Evolutionary conservation across 2,113 vertebrate species (phyloP).

Genomic region (Syngnathus scovelli): DNA sequence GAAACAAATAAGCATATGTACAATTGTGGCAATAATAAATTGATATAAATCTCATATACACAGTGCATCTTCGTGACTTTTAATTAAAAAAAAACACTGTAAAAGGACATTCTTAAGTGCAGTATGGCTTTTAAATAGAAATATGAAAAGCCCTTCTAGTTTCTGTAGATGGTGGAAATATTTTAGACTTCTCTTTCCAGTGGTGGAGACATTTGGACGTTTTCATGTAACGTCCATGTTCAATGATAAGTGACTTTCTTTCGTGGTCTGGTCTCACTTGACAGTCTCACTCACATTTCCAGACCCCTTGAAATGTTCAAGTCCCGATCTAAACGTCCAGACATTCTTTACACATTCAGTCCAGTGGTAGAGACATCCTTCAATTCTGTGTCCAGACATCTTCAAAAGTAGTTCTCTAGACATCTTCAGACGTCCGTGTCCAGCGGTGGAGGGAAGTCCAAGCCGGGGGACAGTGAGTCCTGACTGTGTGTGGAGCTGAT

Average conservation of each 20-base stretch:
- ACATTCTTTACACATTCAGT: background rate
- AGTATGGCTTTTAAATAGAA: background rate
- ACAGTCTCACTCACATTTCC: too few relatives aligned
- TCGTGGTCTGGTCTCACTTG: background rate
- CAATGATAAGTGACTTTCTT: background rate
- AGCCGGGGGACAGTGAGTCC: constrained; percentile 82
- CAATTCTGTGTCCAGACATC: background rate
- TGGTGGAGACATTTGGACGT: background rate
- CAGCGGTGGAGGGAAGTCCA: constrained; percentile 66
- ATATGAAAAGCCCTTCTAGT: background rate
- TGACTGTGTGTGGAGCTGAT: constrained; percentile 97
- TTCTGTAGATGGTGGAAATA: background rate
- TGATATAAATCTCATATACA: background rate
- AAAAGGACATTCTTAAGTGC: constrained; percentile 32
- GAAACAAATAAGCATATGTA: constrained; percentile 12
- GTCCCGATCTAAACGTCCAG: too few relatives aligned
- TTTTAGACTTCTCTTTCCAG: too few relatives aligned
- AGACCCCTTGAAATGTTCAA: too few relatives aligned
- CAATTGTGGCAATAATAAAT: constrained; percentile 11
- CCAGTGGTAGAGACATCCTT: background rate
- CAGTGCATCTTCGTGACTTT: constrained; percentile 48
- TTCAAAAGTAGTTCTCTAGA: background rate
- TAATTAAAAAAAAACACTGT: constrained; percentile 70
- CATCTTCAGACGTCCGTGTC: constrained; percentile 67
- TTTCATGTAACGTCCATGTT: background rate